Base-by-base conservation (phyloP, 2,888 invertebrate genomes). In the Vandiemenella viatica region DNA sequence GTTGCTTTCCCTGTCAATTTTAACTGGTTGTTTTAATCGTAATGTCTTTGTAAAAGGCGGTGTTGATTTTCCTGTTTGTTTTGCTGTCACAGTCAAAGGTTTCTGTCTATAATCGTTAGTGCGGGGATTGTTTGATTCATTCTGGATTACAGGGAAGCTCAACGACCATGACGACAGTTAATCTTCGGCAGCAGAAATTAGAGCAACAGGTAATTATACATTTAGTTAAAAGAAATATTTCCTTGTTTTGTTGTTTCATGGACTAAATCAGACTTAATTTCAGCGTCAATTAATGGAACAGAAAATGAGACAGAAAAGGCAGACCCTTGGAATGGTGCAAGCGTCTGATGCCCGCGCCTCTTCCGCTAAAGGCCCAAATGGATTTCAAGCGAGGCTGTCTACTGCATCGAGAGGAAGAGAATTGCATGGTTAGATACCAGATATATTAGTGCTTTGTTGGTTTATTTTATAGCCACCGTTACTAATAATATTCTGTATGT, bases 201-300 rank as follows among this genome's bases (percentile, higher is more conserved):
- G 87, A 88, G 73, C 87, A 87, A 72, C 88, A 88, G 78, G 87
- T 87, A 71, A 73, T 70, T 65, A 37, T 8, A 17, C 32, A 23
- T 23, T 23, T 23, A 10, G 7, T 23, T 10, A 23, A 6, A 8
- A 10, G 13, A 20, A 16, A 17, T 23, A 23, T 26, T 18, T 41
- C 20, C 15, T 3, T 41, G 13, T 18, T 21, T 15, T 46, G 23
- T 40, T 40, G 21, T 16, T 41, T 10, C 3, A 23, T 22, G 17
- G 13, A n/a, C 4, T 6, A 7, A 10, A 15, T 10, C 4, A 17
- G 15, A n/a, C 5, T 43, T 32, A 46, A 5, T 48, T 48, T 8
- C 61, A 90, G 88, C 77, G 87, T 55, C 88, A 88, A 67, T 63
- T 89, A 57, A 80, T 89, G 78, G 88, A 90, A 62, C 85, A 84